Evolutionary conservation across 2,797 vertebrate genomes (phyloP), one percentile per base, ranked within the genome.

Genomic region (Alectoris magna): DNA sequence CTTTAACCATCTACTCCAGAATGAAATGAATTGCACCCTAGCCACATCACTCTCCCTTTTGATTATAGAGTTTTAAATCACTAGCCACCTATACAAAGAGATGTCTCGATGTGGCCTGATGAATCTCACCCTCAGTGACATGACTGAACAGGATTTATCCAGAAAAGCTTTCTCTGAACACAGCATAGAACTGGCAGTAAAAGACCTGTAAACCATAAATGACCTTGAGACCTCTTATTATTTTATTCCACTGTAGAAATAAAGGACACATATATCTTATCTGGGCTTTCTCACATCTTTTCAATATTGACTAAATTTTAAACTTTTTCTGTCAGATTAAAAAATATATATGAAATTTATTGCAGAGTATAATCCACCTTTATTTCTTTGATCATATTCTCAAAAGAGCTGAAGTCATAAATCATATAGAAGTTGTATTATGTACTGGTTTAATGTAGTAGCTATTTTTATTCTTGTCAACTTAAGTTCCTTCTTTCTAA

Each of bases 351-450:
- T 64, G 49, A 85, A 41, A 84, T 91, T 67, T 85, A 88, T 58
- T 85, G 49, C 62, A 48, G n/a, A 80, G 34, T 53, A 90, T 71
- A 94, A 85, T 77, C 55, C 22, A 56, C 62, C 23, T 75, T 51
- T 93, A 34, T 91, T 69, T 44, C 68, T 95, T 96, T 91, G 88
- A 94, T 91, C 75, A 67, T 67, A 85, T 72, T 91, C 92, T 93
- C 69, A 75, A 74, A 91, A 92, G 48, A 80, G 7, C n/a, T 69
- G 24, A 0, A 2, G 29, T 91, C 72, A 75, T 92, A 87, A 95
- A 93, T 95, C 66, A 84, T 43, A 85, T 23, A 74, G 87, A 87
- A 75, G 48, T 70, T 92, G 11, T 59, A 63, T 77, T 93, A 87
- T 56, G 18, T 85, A 48, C 53, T 59, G 36, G 23, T 74, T 96